Conservation (phyloP, 2,113 vertebrate genomes). For the Ifrita kowaldi region DNA sequence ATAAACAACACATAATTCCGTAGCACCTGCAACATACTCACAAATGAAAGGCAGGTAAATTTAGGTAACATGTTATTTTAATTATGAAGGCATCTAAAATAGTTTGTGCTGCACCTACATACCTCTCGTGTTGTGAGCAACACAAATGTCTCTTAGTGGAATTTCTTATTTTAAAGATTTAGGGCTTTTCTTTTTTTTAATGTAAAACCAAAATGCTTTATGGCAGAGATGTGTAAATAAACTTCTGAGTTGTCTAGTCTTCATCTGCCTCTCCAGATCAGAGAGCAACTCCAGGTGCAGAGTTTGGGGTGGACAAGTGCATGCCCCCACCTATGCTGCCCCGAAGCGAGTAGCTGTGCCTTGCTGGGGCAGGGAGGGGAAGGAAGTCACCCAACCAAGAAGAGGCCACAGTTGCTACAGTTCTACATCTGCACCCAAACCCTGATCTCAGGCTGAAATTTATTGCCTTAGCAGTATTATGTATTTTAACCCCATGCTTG, state of each 20-base stretch:
- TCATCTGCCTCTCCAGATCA: background rate
- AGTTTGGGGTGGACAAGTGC: background rate
- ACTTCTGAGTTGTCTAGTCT: background rate
- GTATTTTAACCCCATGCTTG: background rate
- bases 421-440: background rate
- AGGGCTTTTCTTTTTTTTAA: background rate
- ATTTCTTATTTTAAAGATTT: background rate
- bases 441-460: background rate
- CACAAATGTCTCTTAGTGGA: background rate
- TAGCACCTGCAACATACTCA: background rate
- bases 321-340: background rate
- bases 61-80: background rate
- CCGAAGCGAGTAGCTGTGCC: rapidly evolving
- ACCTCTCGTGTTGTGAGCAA: background rate
- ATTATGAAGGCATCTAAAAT: background rate
- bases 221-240: background rate
- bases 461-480: background rate
- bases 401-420: background rate
- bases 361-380: background rate
- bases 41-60: background rate
- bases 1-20: background rate
- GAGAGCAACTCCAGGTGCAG: background rate
- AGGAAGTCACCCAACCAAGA: background rate
- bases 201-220: background rate
- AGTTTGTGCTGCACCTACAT: background rate